phyloP scores from a whole-genome alignment of 2,113 vertebrate species.

The Eulemur rufifrons region DNA sequence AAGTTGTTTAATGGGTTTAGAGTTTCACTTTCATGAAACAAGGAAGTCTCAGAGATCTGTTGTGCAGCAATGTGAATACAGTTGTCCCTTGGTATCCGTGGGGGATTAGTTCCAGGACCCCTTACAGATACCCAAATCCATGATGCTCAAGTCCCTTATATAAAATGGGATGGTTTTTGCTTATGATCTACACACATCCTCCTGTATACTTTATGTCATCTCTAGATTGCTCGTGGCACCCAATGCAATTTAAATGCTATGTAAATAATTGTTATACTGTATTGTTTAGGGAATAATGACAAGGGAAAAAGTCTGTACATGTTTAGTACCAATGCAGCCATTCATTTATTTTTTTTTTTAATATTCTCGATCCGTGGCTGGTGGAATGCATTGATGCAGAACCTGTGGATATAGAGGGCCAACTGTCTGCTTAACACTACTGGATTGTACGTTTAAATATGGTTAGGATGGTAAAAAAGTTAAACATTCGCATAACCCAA shows the following conservation, averaged over 20 bases:
- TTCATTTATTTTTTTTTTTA: not conserved
- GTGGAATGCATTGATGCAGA: not conserved
- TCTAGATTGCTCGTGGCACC: not conserved
- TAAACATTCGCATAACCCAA: not conserved
- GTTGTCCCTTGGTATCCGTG: not conserved
- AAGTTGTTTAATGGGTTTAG: not conserved
- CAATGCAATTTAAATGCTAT: not conserved
- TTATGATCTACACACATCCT: not conserved
- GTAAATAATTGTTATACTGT: not conserved
- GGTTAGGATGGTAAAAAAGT: not conserved
- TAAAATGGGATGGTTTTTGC: not conserved
- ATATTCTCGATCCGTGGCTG: not conserved
- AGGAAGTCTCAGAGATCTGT: not conserved
- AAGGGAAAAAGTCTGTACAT: not conserved
- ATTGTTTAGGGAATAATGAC: not conserved
- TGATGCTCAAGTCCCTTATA: not conserved
- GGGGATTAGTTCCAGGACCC: not conserved
- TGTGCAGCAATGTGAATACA: not conserved
- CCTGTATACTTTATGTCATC: not conserved
- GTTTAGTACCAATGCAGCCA: not conserved
- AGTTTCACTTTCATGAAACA: constrained; percentile 3
- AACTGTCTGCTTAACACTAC: not conserved
- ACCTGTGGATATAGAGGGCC: not conserved
- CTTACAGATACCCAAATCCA: not conserved
- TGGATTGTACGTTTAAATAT: not conserved